These are phyloP conservation scores for Cyrtorhinus lividipennis DNA, from an alignment of 1,140 invertebrate genomes.

Conservation along the genomic window DNA sequence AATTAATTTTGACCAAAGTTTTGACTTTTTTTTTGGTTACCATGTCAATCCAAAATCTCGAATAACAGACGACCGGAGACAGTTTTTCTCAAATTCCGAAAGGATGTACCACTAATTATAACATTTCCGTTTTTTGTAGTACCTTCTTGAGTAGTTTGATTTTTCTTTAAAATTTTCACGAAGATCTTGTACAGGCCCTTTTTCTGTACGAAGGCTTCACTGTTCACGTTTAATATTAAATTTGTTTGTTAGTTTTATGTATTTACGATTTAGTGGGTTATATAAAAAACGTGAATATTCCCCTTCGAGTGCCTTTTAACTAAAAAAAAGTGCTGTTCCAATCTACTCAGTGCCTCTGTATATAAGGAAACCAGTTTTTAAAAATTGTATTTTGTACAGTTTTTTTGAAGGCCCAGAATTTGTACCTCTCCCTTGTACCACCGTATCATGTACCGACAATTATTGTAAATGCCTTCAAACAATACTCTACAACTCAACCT, in stretches of 20 bases:
- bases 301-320: constrained; percentile 8
- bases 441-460: background rate
- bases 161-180: background rate
- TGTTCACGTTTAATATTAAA: background rate
- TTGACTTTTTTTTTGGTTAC: too few species aligned
- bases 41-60: background rate
- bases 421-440: background rate
- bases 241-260: background rate
- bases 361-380: background rate
- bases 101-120: background rate
- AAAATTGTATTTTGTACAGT: background rate
- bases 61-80: background rate
- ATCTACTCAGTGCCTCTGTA: constrained; percentile 8
- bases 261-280: background rate
- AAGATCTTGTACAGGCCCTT: background rate
- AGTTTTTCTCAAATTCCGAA: background rate
- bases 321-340: constrained; percentile 1
- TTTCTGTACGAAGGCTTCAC: background rate
- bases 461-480: background rate
- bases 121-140: background rate
- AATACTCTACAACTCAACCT: background rate
- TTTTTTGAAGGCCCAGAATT: background rate
- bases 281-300: background rate
- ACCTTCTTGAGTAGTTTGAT: background rate
- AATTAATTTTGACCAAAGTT: too few species aligned